Conservation (phyloP, 1,140 invertebrate genomes). For the Papilio polyxenes region DNA sequence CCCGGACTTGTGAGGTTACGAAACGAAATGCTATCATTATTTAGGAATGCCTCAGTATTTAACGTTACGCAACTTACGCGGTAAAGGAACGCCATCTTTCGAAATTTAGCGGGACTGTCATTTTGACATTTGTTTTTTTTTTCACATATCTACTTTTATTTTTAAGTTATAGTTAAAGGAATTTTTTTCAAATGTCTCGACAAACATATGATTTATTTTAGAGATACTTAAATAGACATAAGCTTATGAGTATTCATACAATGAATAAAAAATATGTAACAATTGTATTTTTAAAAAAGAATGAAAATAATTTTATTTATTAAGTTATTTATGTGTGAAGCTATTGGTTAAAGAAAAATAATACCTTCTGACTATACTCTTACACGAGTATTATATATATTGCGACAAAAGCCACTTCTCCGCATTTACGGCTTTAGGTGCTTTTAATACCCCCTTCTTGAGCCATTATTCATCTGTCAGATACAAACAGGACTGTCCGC, state of each 20-base stretch:
- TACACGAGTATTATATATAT: too few species aligned
- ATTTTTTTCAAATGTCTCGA: background rate
- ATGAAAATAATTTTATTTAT: slow-evolving; percentile 2
- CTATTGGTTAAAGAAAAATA: background rate
- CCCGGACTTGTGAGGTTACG: slow-evolving; percentile 9
- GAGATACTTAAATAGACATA: background rate
- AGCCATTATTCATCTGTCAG: too few species aligned
- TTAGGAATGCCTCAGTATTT: slow-evolving; percentile 3
- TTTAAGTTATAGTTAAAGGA: background rate
- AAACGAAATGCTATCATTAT: slow-evolving; percentile 7
- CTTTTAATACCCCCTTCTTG: too few species aligned
- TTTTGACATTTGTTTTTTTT: background rate
- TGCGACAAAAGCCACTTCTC: too few species aligned
- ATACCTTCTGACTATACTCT: background rate
- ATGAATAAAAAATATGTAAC: background rate
- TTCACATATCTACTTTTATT: background rate
- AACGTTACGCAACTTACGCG: background rate
- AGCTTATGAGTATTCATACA: background rate
- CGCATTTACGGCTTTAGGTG: too few species aligned
- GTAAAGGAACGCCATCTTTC: background rate
- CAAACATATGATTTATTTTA: background rate
- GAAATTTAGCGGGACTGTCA: background rate
- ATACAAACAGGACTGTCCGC: background rate
- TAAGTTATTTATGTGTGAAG: background rate
- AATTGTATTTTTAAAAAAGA: background rate